Base-by-base conservation (phyloP, 2,797 vertebrate genomes). In the Antennarius maculatus region DNA sequence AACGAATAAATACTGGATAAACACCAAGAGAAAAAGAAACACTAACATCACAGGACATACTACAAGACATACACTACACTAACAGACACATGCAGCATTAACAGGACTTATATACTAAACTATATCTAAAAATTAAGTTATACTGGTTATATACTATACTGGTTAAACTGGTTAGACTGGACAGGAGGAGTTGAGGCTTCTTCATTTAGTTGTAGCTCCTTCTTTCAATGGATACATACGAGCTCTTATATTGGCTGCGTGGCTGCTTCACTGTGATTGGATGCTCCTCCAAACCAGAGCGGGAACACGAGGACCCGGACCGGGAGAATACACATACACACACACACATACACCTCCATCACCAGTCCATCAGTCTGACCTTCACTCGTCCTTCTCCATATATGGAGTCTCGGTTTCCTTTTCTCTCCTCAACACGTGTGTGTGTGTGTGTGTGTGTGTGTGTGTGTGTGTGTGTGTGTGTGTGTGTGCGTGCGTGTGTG, bases 361-460 rank as follows among this genome's bases (percentile, higher is more conserved):
- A 23, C 23, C 23, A 23, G 23, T 23, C 23, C 55, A 37, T 54
- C 52, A 61, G 41, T 54, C 63, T 57, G 54, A 68, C 70, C 63
- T 47, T 83, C 54, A 54, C 74, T 71, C 55, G 17, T 69, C 72
- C 65, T 57, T 70, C 48, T 61, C 85, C 81, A 67, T 84, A 81
- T 84, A 81, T 66, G 86, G 86, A 77, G 7, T 41, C 28, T 61
- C 68, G 68, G 46, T 83, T 85, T 82, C 76, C 72, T 73, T 64
- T 78, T 80, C 77, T 48, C 50, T 23, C 60, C 31, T 39, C 31
- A 12, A 13, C 69, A 37, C 59, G 18, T 39, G 42, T 64, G 27
- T 59, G 43, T 13, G 17, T 41, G 10, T 46, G 7, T n/a, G 34
- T 42, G 46, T 50, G 54, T 42, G 47, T 49, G 57, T 48, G 57